Percentiles rank a stretch among this genome's conserved stretches.
phyloP scores from a whole-genome alignment of 2,113 vertebrate genomes.

The Myiopsitta monachus region DNA sequence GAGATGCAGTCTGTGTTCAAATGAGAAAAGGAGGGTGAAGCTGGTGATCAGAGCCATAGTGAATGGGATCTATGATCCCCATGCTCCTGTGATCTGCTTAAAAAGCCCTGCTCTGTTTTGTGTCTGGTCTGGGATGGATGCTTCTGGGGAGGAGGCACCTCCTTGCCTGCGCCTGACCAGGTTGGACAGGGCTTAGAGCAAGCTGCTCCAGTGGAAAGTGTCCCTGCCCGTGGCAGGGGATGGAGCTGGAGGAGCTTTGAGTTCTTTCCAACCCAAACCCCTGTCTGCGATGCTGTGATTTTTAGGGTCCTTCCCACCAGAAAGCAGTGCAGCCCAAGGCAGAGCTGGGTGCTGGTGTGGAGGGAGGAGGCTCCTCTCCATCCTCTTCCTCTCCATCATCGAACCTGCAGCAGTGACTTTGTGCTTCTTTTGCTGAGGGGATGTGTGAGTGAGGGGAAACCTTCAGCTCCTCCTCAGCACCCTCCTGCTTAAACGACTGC shows the following conservation, averaged over 20 bases:
- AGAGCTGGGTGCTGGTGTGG: background rate
- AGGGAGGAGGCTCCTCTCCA: background rate
- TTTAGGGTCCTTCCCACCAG: background rate
- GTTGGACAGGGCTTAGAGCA: background rate
- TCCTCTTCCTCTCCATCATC: accelerated
- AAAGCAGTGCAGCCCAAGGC: accelerated
- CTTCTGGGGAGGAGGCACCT: background rate
- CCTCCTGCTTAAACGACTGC: accelerated
- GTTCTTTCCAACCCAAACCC: background rate
- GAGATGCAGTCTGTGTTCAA: background rate
- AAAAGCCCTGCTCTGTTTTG: background rate
- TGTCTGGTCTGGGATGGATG: accelerated
- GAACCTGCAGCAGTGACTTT: accelerated
- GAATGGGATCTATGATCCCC: background rate
- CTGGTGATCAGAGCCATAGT: background rate
- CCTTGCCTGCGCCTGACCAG: background rate
- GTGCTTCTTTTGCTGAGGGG: background rate
- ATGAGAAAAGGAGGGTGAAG: background rate
- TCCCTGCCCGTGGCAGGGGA: background rate
- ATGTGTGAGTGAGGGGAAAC: background rate
- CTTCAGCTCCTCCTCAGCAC: background rate
- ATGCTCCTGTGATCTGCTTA: background rate
- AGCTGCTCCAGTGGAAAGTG: background rate
- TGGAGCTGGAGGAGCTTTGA: background rate
- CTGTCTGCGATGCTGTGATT: background rate